These are phyloP conservation scores for Drosophila pachea DNA, from an alignment of 1,140 invertebrate species.

Conservation along the genomic window DNA sequence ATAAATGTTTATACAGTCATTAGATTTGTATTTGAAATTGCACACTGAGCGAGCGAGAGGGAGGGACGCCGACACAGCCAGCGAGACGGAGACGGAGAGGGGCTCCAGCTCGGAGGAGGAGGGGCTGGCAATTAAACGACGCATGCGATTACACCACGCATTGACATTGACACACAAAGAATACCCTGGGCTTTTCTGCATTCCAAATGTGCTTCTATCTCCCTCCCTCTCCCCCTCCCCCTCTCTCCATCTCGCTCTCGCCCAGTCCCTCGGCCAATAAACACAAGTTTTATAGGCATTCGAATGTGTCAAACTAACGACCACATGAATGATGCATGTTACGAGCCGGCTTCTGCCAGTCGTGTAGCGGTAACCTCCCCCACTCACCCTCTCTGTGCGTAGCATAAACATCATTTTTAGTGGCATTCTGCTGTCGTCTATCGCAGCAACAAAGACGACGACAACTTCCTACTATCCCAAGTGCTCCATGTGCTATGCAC, in stretches of 20 bases:
- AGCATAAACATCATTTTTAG: slow-evolving; percentile 57
- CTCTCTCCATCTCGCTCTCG: neutral
- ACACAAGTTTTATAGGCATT: slow-evolving; percentile 71
- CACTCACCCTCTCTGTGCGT: slow-evolving; percentile 2
- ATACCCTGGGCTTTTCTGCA: neutral
- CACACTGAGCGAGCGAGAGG: slow-evolving; percentile 14
- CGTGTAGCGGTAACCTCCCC: no score
- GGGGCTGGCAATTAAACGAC: slow-evolving; percentile 66
- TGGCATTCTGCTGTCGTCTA: slow-evolving; percentile 52
- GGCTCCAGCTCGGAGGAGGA: slow-evolving; percentile 12
- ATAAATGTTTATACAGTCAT: slow-evolving; percentile 22
- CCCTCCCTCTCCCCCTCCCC: neutral
- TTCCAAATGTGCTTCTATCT: neutral
- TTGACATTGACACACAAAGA: slow-evolving; percentile 66
- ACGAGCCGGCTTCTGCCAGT: slow-evolving; percentile 21
- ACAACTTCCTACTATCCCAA: neutral
- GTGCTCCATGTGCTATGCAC: slow-evolving; percentile 22
- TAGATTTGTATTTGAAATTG: slow-evolving; percentile 47
- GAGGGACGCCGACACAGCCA: no score
- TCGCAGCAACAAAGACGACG: slow-evolving; percentile 30
- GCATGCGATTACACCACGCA: slow-evolving; percentile 27
- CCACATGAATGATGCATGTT: slow-evolving; percentile 35
- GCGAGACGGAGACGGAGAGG: slow-evolving; percentile 26
- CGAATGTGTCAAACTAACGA: slow-evolving; percentile 63
- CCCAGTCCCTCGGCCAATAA: slow-evolving; percentile 52